Evolutionary conservation across 2,113 vertebrate species (phyloP).

Genomic region (Choloepus hoffmanni): DNA sequence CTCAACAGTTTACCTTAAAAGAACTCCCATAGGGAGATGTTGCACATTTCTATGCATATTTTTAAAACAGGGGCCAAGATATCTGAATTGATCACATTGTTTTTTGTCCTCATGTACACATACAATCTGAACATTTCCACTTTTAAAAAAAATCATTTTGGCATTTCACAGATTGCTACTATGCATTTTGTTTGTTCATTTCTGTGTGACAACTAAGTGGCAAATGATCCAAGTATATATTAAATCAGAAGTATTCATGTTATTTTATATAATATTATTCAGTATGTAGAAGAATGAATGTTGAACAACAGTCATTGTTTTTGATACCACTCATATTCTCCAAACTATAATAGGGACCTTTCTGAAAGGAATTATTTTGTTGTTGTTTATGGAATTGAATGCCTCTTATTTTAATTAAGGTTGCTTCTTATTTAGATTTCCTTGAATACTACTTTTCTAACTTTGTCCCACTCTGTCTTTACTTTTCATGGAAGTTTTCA

Average conservation of each 20-base stretch:
- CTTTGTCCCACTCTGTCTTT: slow-evolving; percentile 77
- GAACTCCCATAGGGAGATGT: background rate
- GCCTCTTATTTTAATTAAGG: slow-evolving; percentile 64
- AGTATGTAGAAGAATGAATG: slow-evolving; percentile 37
- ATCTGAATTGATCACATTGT: slow-evolving; percentile 1
- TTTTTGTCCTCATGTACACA: background rate
- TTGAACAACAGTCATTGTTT: slow-evolving; percentile 16
- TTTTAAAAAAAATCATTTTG: background rate
- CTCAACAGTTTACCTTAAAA: background rate
- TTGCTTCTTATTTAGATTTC: slow-evolving; percentile 74
- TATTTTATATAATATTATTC: slow-evolving; percentile 53
- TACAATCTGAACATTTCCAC: background rate
- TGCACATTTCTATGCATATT: background rate
- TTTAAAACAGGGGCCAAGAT: slow-evolving; percentile 46
- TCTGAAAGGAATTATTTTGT: slow-evolving; percentile 72
- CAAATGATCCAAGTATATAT: slow-evolving; percentile 46
- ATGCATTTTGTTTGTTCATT: slow-evolving; percentile 42
- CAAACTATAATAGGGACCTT: slow-evolving; percentile 33
- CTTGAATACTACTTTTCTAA: slow-evolving; percentile 80
- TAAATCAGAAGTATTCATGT: slow-evolving; percentile 48
- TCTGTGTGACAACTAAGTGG: slow-evolving; percentile 48
- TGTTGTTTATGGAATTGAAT: slow-evolving; percentile 58
- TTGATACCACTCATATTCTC: slow-evolving; percentile 22
- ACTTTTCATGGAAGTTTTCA: slow-evolving; percentile 82
- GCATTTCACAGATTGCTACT: slow-evolving; percentile 56